These are phyloP conservation scores for Amphipyra tragopoginis DNA, from an alignment of 2,888 invertebrate species.

Conservation along the genomic window DNA sequence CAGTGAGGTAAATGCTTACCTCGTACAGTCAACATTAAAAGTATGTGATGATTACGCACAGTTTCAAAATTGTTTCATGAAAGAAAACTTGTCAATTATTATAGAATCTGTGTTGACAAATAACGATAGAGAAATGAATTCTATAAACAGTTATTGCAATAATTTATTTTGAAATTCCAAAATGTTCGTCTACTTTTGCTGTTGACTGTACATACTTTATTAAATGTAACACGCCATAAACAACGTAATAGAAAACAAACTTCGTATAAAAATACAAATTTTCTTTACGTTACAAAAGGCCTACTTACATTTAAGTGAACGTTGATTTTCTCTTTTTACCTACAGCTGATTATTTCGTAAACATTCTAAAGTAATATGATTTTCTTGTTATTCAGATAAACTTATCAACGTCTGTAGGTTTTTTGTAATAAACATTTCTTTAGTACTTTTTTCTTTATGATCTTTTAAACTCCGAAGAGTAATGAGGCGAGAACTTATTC, in stretches of 20 bases:
- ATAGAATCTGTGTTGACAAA: too few species aligned
- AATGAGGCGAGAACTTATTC: conserved; percentile 45
- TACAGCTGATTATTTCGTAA: conserved; percentile 25
- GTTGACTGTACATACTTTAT: too few species aligned
- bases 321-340: conserved; percentile 25
- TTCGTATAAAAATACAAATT: not conserved
- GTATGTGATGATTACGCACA: too few species aligned
- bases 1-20: too few species aligned
- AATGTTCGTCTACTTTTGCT: too few species aligned
- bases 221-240: not conserved
- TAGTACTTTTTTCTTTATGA: conserved; percentile 25
- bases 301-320: conserved; percentile 17
- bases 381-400: conserved; percentile 24
- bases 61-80: too few species aligned
- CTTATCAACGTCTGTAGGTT: conserved; percentile 20
- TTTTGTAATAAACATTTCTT: conserved; percentile 19
- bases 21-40: too few species aligned
- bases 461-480: conserved; percentile 41
- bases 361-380: conserved; percentile 14
- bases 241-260: conserved; percentile 17
- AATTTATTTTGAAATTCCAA: too few species aligned
- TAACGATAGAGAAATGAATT: too few species aligned
- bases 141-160: too few species aligned
- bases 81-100: too few species aligned
- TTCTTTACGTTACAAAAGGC: conserved; percentile 3